Base-by-base conservation (phyloP, 2,797 vertebrate genomes). In the Crax fasciolata region DNA sequence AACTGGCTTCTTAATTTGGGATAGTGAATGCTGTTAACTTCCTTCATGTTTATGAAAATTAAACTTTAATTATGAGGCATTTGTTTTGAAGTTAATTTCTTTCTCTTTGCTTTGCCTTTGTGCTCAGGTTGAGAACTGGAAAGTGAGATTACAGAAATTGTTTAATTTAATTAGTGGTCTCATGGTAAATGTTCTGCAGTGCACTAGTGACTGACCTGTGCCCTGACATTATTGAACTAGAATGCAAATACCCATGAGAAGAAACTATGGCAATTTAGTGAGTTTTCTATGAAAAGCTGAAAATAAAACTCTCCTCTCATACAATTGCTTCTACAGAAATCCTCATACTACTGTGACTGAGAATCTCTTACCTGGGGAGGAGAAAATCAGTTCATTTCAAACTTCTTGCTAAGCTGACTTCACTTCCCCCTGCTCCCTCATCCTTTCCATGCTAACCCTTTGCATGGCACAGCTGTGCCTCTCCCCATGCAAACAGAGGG, bases 141-240 rank as follows among this genome's bases (percentile, higher is more conserved):
- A 92, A 96, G 84, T 77, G 78, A 97, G 94, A 96, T 96, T 97
- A 97, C 55, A 3, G 96, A 95, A 96, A 95, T 89, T 85, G 96
- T 87, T 96, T 93, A 92, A 91, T 97, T 97, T 97, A 97, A 98
- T 98, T 97, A 97, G 89, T 59, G 89, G 81, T 89, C 94, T 91
- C 92, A 83, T 89, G 95, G 89, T 92, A 94, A 97, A 98, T 98
- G 96, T 98, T 97, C 96, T 96, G 94, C 91, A 91, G 89, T 94
- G 85, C 87, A 87, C 80, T 79, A 65, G 89, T 94, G 91, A 94
- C 74, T 96, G 96, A 97, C 96, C 95, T 90, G 80, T 97, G 95
- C 90, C 89, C 94, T 96, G 95, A 96, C 85, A 95, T 96, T 94
- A 90, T 71, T 95, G 89, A 94, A 91, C 94, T 96, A 84, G 93